phyloP scores from a whole-genome alignment of 2,797 vertebrate genomes.

The Coregonus sp. region DNA sequence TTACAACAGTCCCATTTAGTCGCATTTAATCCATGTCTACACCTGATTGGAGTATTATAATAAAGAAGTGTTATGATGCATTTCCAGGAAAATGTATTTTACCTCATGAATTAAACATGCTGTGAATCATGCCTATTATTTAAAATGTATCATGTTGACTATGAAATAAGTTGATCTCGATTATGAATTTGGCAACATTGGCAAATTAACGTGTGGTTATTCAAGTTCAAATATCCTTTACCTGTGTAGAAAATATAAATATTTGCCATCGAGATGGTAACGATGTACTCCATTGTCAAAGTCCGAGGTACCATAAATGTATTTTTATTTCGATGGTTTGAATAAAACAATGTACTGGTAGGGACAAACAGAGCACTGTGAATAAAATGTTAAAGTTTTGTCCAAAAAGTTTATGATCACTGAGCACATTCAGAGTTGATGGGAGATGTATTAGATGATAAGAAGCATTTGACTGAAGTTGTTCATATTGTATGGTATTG shows the following conservation, averaged over 20 bases:
- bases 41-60: not conserved
- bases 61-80: not conserved
- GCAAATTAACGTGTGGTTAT: constrained; percentile 13
- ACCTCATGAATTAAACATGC: constrained; percentile 44
- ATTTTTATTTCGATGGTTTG: constrained; percentile 1
- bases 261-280: not conserved
- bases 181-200: not conserved
- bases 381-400: constrained; percentile 16
- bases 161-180: constrained; percentile 4
- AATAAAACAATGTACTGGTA: constrained; percentile 15
- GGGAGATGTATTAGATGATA: constrained; percentile 20
- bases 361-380: not conserved
- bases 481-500: not conserved
- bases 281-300: not conserved
- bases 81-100: constrained; percentile 25
- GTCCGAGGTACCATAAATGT: not conserved
- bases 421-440: constrained; percentile 37
- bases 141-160: constrained; percentile 7
- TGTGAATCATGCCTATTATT: constrained; percentile 42
- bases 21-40: not conserved
- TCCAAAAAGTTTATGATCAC: constrained; percentile 39
- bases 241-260: not conserved
- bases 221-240: not conserved
- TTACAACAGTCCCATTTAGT: constrained; percentile 29
- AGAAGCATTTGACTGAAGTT: not conserved